Base-by-base conservation (phyloP, 2,113 vertebrate species). In the Orcinus orca region DNA sequence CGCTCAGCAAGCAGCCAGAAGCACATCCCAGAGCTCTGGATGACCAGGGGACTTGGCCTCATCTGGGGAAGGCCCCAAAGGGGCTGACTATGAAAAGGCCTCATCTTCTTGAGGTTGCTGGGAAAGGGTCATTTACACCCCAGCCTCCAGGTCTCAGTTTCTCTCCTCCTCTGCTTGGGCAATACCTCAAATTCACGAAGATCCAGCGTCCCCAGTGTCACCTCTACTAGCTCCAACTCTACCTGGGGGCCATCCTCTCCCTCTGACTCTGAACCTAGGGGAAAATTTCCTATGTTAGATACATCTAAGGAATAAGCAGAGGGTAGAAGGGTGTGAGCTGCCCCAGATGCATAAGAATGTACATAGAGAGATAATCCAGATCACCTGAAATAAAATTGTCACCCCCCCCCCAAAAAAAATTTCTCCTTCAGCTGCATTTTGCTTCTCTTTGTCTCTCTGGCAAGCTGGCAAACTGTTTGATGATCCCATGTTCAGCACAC, bases 1-100 rank as follows among this genome's bases (percentile, higher is more conserved):
- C 0, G 98, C 99, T 98, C 99, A 99, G 97, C 99, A 99, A 81
- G 99, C 99, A 0, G 99, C 99, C 90, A 99, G 99, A 89, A 99
- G 98, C 5, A 98, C 91, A 29, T 99, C 96, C 2, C 98, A 98
- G 96, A 99, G 88, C 91, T 98, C 88, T 41, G 74, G 62, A 23
- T 82, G 93, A 76, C 23, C 74, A n/a, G 74, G 29, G 60, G 29
- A 50, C 44, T 76, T 26, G 36, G 92, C 76, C 10, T 90, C 93
- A 60, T 97, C 89, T 41, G 44, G 83, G 8, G 8, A 92, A 82
- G 88, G 83, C 31, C 21, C 92, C 76, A 55, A 8, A 29, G 77
- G 47, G 50, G 73, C 9, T 36, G 86, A 74, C 44, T 80, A 79
- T n/a, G 73, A 65, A 38, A 70, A 20, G 11, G 85, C 71, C 44